Conservation (phyloP, 37 sponge, comb jelly and placozoan genomes). For the Hormiphora californensis region DNA sequence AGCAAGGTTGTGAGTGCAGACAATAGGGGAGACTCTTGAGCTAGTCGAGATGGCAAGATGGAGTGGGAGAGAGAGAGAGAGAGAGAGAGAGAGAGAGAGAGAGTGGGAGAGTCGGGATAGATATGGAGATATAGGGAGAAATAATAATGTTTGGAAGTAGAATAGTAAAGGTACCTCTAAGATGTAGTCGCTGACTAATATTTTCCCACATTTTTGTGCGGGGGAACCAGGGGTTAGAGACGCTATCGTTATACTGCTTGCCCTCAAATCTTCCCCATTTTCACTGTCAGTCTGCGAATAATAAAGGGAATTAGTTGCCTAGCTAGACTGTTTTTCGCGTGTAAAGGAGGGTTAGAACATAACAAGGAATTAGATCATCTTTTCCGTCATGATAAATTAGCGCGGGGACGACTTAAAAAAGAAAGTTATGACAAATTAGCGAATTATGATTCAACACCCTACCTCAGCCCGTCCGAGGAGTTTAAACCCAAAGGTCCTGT, state of each 20-base stretch:
- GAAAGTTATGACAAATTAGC: neutral
- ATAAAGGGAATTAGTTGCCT: neutral
- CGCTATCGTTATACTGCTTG: neutral
- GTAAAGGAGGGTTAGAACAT: neutral
- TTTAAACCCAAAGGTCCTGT: slow-evolving; percentile 38
- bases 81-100: too few species aligned
- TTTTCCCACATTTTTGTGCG: neutral
- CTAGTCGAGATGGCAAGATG: too few species aligned
- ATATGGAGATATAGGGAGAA: too few species aligned
- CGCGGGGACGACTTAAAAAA: too few species aligned
- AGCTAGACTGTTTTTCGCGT: neutral
- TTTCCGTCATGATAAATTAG: too few species aligned
- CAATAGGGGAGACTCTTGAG: too few species aligned
- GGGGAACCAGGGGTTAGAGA: slow-evolving; percentile 30
- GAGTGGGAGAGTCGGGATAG: too few species aligned
- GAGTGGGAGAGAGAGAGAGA: too few species aligned
- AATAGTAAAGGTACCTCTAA: slow-evolving; percentile 8
- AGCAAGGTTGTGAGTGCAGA: too few species aligned
- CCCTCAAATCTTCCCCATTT: neutral
- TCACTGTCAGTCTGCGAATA: neutral
- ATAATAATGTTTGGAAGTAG: too few species aligned
- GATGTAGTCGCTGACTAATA: neutral
- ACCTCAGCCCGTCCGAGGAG: slow-evolving; percentile 39
- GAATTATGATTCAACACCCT: neutral
- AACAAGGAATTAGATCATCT: neutral